phyloP scores from a whole-genome alignment of 30 jellyfish, hydroid and myxozoan genomes.

The Aurelia sp. region DNA sequence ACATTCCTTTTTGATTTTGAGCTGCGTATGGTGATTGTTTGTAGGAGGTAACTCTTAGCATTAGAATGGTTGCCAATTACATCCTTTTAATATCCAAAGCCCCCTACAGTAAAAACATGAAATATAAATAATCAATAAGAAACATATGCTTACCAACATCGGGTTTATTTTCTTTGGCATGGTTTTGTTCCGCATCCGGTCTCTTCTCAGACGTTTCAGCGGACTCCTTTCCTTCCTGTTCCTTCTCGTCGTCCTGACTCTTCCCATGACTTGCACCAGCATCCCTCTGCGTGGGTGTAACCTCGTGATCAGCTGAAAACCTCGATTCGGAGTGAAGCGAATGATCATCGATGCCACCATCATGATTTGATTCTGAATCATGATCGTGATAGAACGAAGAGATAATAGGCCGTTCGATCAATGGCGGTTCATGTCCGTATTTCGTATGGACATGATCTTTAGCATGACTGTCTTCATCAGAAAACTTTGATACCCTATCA shows the following conservation, averaged over 20 bases:
- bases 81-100: too few relatives aligned
- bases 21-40: too few relatives aligned
- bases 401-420: slow-evolving; percentile 50
- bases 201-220: slow-evolving; percentile 16
- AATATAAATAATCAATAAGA: slow-evolving; percentile 68
- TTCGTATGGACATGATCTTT: slow-evolving; percentile 40
- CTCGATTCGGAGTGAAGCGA: slow-evolving; percentile 35
- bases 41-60: too few relatives aligned
- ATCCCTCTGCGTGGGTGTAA: slow-evolving; percentile 72
- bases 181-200: neutral
- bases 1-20: too few relatives aligned
- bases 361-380: slow-evolving; percentile 8
- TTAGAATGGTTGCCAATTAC: too few relatives aligned
- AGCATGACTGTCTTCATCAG: slow-evolving; percentile 21
- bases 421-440: slow-evolving; percentile 10
- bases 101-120: too few relatives aligned
- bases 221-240: slow-evolving; percentile 1
- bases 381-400: slow-evolving; percentile 50
- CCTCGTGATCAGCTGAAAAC: slow-evolving; percentile 36
- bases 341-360: slow-evolving; percentile 36
- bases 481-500: slow-evolving; percentile 33
- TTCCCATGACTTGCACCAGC: too few relatives aligned
- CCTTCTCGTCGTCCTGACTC: slow-evolving; percentile 29
- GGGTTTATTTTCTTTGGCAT: slow-evolving; percentile 26
- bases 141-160: slow-evolving; percentile 36